phyloP scores from a whole-genome alignment of 1,140 invertebrate genomes.

The Hydropsyche tenuis region DNA sequence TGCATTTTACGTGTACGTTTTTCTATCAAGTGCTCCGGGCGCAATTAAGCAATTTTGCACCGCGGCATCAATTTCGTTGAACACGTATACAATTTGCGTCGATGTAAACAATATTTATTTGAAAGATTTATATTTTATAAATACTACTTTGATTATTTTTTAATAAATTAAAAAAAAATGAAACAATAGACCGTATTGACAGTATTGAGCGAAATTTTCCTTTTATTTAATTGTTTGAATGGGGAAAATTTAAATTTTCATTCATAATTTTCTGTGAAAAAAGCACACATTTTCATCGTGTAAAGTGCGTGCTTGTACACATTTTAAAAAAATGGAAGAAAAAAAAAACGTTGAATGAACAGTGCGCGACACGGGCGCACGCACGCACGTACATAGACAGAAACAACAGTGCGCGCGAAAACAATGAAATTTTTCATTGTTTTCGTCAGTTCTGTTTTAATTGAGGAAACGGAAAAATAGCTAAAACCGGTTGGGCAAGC shows the following conservation, averaged over 20 bases:
- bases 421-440: conserved; percentile 40
- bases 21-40: background rate
- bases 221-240: background rate
- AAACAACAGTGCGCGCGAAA: background rate
- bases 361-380: too few relatives aligned
- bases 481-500: conserved; percentile 32
- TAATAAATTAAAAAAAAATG: too few relatives aligned
- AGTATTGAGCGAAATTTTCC: too few relatives aligned
- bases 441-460: conserved; percentile 25
- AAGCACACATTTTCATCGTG: background rate
- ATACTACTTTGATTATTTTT: too few relatives aligned
- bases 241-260: background rate
- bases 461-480: conserved; percentile 43
- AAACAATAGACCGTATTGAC: too few relatives aligned
- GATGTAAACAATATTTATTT: too few relatives aligned
- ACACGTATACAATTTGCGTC: background rate
- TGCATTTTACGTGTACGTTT: background rate
- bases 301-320: too few relatives aligned
- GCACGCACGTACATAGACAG: too few relatives aligned
- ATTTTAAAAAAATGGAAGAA: too few relatives aligned
- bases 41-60: conserved; percentile 30
- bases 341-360: too few relatives aligned
- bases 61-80: conserved; percentile 6
- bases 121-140: too few relatives aligned
- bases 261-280: background rate